Conservation (phyloP, 2,797 vertebrate genomes). For the Squalus acanthias region DNA sequence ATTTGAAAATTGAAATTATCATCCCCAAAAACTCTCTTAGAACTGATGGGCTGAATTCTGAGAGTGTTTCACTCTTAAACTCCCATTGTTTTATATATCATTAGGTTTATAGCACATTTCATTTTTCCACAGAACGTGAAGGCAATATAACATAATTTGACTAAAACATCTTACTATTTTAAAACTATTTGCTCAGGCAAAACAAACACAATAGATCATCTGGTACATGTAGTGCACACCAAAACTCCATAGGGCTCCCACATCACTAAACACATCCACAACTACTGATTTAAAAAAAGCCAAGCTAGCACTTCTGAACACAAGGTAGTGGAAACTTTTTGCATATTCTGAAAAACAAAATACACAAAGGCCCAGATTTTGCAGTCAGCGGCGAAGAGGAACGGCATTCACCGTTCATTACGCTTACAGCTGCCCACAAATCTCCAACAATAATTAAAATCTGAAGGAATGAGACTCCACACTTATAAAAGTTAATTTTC, state of each 20-base stretch:
- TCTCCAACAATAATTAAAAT: no score
- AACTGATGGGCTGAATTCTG: background rate
- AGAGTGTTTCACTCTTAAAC: background rate
- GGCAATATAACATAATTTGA: no score
- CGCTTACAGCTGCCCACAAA: no score
- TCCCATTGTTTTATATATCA: background rate
- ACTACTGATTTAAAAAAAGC: background rate
- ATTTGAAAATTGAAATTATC: conserved; percentile 6
- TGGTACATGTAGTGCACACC: background rate
- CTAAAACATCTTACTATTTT: no score
- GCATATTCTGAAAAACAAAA: background rate
- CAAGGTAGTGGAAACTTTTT: background rate
- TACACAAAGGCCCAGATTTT: background rate
- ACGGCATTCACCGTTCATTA: no score
- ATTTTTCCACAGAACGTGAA: no score
- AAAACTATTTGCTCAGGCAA: no score
- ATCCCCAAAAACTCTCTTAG: background rate
- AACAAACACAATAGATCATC: no score
- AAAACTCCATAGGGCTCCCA: background rate
- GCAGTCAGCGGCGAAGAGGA: no score
- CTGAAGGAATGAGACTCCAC: no score
- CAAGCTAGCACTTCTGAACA: background rate
- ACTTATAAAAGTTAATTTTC: no score
- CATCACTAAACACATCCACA: conserved; percentile 2
- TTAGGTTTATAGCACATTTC: no score